These are phyloP conservation scores for Aphis gossypii DNA, from an alignment of 1,140 invertebrate species.

Conservation along the genomic window DNA sequence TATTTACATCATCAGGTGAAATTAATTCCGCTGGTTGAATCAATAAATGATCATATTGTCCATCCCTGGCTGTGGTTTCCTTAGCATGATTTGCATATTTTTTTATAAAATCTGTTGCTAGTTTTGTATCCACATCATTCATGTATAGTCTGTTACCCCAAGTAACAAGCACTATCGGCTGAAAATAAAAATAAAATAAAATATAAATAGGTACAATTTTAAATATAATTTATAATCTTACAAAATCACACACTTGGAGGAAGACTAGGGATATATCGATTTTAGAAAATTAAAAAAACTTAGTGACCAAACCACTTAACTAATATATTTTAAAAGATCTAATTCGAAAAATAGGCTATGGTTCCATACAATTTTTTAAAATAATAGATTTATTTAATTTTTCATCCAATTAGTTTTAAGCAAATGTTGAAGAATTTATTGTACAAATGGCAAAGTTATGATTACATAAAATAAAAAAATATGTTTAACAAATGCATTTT, in stretches of 20 bases:
- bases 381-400: too few species aligned
- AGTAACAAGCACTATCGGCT: slow-evolving; percentile 78
- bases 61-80: slow-evolving; percentile 70
- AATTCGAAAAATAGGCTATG: too few species aligned
- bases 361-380: too few species aligned
- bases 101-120: slow-evolving; percentile 72
- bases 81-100: slow-evolving; percentile 73
- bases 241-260: not conserved
- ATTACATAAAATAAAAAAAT: too few species aligned
- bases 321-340: too few species aligned
- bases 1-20: slow-evolving; percentile 60
- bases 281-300: too few species aligned
- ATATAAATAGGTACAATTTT: slow-evolving; percentile 50
- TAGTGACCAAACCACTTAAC: too few species aligned
- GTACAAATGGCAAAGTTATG: too few species aligned
- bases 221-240: not conserved
- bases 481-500: too few species aligned
- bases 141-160: slow-evolving; percentile 81
- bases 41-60: slow-evolving; percentile 70
- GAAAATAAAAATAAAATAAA: slow-evolving; percentile 62
- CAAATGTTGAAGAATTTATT: too few species aligned
- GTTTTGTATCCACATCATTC: slow-evolving; percentile 70
- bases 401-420: too few species aligned
- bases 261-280: not conserved
- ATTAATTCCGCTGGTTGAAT: slow-evolving; percentile 68